phyloP scores from a whole-genome alignment of 2,113 vertebrate genomes.

The Tiliqua scincoides region DNA sequence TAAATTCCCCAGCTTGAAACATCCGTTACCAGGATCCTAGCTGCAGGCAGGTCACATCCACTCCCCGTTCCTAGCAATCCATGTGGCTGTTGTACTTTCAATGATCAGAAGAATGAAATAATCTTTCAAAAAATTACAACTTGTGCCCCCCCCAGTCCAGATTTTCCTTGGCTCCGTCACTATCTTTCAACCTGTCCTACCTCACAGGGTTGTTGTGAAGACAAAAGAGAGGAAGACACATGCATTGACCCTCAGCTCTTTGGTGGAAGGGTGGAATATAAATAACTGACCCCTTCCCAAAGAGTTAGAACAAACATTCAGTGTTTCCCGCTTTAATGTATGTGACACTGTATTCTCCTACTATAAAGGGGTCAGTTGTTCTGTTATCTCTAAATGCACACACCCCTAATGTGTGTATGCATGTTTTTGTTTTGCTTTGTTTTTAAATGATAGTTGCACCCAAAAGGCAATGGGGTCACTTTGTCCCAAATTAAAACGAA shows the following conservation, averaged over 20 bases:
- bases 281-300: too few relatives aligned
- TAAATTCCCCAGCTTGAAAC: conserved; percentile 38
- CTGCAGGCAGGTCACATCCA: conserved; percentile 11
- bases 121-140: too few relatives aligned
- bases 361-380: background rate
- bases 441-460: background rate
- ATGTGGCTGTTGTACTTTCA: background rate
- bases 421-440: background rate
- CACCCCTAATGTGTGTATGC: background rate
- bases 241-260: too few relatives aligned
- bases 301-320: background rate
- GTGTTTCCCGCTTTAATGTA: too few relatives aligned
- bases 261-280: too few relatives aligned
- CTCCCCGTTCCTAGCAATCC: fast-evolving
- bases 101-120: background rate
- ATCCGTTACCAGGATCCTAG: conserved; percentile 14
- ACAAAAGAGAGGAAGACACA: too few relatives aligned
- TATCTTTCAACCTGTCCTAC: too few relatives aligned
- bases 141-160: too few relatives aligned
- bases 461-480: background rate
- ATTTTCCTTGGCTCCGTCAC: background rate
- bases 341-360: background rate
- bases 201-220: too few relatives aligned
- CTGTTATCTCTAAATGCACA: background rate
- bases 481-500: background rate